phyloP scores from a whole-genome alignment of 2,113 vertebrate species.

The Sinocyclocheilus maitianheensis region DNA sequence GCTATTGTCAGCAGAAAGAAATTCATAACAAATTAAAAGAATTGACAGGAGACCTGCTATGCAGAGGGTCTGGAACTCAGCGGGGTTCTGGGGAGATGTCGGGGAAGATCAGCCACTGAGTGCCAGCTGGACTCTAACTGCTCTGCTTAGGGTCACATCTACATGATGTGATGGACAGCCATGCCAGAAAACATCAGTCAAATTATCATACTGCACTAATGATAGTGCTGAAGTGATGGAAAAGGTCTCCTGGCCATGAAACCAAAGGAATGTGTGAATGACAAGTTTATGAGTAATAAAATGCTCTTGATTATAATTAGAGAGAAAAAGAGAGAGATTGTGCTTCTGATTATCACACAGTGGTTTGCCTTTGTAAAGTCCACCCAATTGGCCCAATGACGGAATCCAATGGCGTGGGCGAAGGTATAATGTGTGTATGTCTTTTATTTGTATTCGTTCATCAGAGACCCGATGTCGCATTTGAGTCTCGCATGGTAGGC shows the following conservation, averaged over 20 bases:
- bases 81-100: neutral
- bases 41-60: neutral
- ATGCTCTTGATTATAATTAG: neutral
- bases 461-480: too few relatives aligned
- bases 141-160: neutral
- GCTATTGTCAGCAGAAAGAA: neutral
- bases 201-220: constrained; percentile 17
- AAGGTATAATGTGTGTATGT: too few relatives aligned
- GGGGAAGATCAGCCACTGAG: neutral
- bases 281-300: neutral
- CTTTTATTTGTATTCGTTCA: too few relatives aligned
- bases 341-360: neutral
- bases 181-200: constrained; percentile 20
- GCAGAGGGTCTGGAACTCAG: neutral
- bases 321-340: neutral
- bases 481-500: too few relatives aligned
- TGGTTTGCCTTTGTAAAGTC: neutral
- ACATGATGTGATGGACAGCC: neutral
- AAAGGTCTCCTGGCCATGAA: neutral
- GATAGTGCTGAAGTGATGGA: constrained; percentile 7
- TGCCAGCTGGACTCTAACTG: neutral
- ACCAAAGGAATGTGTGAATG: neutral
- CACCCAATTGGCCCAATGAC: too few relatives aligned
- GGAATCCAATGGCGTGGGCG: too few relatives aligned
- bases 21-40: neutral